Conservation (phyloP, 2,797 vertebrate species). For the Carduelis carduelis region DNA sequence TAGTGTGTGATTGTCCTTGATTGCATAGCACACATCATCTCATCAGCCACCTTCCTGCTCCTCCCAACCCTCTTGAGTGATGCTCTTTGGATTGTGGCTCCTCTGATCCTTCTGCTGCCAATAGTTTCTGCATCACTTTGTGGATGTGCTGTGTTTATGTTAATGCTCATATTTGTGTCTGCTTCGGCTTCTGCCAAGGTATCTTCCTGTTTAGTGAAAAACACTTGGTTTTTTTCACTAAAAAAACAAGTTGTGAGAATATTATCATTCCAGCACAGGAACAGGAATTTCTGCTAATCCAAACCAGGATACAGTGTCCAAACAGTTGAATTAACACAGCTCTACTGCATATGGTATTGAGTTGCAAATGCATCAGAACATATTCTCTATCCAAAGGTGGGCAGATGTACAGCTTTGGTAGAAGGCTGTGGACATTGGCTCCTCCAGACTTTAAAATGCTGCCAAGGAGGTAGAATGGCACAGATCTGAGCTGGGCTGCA, state of each 20-base stretch:
- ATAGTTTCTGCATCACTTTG: background rate
- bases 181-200: background rate
- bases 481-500: background rate
- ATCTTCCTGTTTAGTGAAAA: background rate
- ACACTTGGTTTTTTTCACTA: no score
- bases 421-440: background rate
- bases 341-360: background rate
- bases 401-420: background rate
- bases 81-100: background rate
- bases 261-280: background rate
- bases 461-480: background rate
- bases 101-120: background rate
- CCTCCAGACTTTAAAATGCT: background rate
- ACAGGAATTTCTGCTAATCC: background rate
- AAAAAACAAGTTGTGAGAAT: background rate
- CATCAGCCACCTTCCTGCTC: background rate
- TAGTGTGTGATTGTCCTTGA: background rate
- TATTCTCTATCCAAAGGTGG: background rate
- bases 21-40: background rate
- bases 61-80: background rate
- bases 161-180: background rate
- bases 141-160: background rate
- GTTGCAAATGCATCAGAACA: background rate
- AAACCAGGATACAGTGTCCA: background rate
- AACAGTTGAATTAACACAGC: background rate